Percentiles rank a stretch among this genome's conserved stretches.
These are phyloP conservation scores for Adineta ricciae DNA, from an alignment of 2,888 invertebrate genomes.

Conservation along the genomic window DNA sequence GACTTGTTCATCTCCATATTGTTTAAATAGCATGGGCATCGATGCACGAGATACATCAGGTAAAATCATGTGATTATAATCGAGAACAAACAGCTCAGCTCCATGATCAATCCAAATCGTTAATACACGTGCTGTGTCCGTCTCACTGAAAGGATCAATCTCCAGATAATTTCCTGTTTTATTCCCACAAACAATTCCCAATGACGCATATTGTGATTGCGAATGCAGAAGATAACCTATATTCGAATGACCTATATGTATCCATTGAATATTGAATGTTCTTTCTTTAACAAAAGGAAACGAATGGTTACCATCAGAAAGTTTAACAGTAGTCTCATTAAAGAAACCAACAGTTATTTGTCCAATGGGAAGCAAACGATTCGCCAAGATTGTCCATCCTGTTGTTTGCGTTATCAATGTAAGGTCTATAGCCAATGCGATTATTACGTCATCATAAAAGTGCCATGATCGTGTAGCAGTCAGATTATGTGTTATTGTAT, in stretches of 20 bases:
- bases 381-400: neutral
- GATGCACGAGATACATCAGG: neutral
- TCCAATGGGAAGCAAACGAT: neutral
- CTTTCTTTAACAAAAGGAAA: neutral
- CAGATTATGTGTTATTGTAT: constrained; percentile 1
- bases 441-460: neutral
- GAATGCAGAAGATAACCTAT: neutral
- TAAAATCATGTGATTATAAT: neutral
- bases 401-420: neutral
- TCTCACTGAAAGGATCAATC: neutral
- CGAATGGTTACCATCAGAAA: neutral
- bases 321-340: neutral
- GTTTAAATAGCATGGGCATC: neutral
- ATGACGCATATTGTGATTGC: neutral
- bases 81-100: neutral
- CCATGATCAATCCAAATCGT: neutral
- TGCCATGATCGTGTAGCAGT: neutral
- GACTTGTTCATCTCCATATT: neutral
- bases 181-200: neutral
- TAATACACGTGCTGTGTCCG: neutral
- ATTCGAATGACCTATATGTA: neutral
- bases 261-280: neutral
- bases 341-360: neutral
- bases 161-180: neutral
- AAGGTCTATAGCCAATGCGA: neutral